These are phyloP conservation scores for Limnephilus marmoratus DNA, from an alignment of 2,888 invertebrate species.

Conservation along the genomic window DNA sequence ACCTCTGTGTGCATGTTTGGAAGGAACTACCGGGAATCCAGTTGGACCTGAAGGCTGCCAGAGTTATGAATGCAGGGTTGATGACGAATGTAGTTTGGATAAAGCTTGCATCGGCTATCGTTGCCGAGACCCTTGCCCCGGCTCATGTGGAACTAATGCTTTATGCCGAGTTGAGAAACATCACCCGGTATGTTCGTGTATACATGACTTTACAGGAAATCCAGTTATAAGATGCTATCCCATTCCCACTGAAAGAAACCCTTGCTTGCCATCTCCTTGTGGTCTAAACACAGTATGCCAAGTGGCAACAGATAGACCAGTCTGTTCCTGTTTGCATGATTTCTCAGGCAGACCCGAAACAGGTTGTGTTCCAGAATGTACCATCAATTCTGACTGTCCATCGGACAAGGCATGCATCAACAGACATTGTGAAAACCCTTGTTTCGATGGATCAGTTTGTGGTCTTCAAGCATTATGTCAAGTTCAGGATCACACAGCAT, in stretches of 20 bases:
- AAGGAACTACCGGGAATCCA: slow-evolving; percentile 87
- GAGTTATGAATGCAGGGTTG: slow-evolving; percentile 88
- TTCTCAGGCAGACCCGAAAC: slow-evolving; percentile 88
- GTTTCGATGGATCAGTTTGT: slow-evolving; percentile 83
- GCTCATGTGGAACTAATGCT: slow-evolving; percentile 87
- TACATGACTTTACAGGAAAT: slow-evolving; percentile 85
- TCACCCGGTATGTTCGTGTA: slow-evolving; percentile 88
- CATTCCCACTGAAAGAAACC: slow-evolving; percentile 78
- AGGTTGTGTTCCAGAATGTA: slow-evolving; percentile 88
- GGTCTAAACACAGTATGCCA: slow-evolving; percentile 89
- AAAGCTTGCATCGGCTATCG: slow-evolving; percentile 88
- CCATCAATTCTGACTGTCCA: slow-evolving; percentile 89
- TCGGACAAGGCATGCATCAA: slow-evolving; percentile 86
- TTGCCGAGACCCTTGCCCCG: slow-evolving; percentile 90
- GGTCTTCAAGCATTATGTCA: slow-evolving; percentile 89
- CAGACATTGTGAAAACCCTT: slow-evolving; percentile 86
- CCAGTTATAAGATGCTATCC: slow-evolving; percentile 85
- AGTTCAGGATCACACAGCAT: slow-evolving; percentile 89
- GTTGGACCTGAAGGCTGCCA: slow-evolving; percentile 84
- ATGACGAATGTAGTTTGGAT: slow-evolving; percentile 85
- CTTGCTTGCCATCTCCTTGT: slow-evolving; percentile 86
- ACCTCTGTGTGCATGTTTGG: slow-evolving; percentile 84
- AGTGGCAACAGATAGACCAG: slow-evolving; percentile 82
- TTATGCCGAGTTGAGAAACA: slow-evolving; percentile 86
- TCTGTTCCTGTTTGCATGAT: slow-evolving; percentile 87